Conservation (phyloP, 2,888 invertebrate species). For the Tenthredo scrophulariae region DNA sequence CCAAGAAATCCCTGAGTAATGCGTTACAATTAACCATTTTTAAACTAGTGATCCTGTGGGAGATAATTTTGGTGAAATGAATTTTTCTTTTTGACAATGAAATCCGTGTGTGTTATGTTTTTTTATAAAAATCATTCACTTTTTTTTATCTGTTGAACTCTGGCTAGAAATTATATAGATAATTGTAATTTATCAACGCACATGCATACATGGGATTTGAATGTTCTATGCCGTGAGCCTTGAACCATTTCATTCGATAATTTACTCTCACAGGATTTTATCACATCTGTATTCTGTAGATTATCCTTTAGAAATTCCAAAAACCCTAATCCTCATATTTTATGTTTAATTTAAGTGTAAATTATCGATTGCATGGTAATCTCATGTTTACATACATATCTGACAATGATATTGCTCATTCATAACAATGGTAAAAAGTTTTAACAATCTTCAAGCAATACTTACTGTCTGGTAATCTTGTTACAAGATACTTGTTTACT, state of each 20-base stretch:
- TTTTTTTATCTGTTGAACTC: background rate
- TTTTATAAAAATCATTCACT: background rate
- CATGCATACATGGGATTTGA: background rate
- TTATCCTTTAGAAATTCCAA: slow-evolving; percentile 42
- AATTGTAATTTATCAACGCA: background rate
- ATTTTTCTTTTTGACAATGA: background rate
- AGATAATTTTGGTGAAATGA: background rate
- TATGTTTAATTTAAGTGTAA: slow-evolving; percentile 50
- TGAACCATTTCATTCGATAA: slow-evolving; percentile 4
- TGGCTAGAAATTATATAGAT: background rate
- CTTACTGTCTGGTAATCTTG: background rate
- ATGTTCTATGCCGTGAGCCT: background rate
- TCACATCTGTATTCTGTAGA: slow-evolving; percentile 36
- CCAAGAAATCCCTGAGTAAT: slow-evolving; percentile 41
- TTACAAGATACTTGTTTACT: slow-evolving; percentile 26
- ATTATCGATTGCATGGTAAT: slow-evolving; percentile 50
- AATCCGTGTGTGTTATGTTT: background rate
- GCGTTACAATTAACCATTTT: slow-evolving; percentile 3
- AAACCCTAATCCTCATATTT: slow-evolving; percentile 19
- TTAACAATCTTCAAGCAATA: slow-evolving; percentile 16
- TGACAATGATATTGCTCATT: slow-evolving; percentile 27
- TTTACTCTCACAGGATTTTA: slow-evolving; percentile 20
- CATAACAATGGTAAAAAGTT: slow-evolving; percentile 21
- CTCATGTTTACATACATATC: slow-evolving; percentile 32
- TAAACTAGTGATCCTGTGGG: slow-evolving; percentile 31